Conservation (phyloP, 2,113 vertebrate genomes). For the Benitochromis conjunctus region DNA sequence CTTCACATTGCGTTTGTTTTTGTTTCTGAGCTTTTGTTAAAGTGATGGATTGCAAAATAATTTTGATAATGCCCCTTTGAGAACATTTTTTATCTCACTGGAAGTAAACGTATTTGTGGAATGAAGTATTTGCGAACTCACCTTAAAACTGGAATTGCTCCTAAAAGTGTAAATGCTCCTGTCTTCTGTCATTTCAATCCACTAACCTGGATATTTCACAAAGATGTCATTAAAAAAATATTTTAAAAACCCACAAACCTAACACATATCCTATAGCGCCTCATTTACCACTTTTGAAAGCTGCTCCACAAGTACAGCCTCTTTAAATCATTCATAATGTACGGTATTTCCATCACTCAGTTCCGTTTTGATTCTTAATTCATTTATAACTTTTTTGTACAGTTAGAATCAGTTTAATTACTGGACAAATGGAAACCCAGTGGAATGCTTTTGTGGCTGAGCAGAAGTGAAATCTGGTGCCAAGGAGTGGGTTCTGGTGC, state of each 20-base stretch:
- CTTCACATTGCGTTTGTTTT: neutral
- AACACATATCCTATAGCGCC: conserved; percentile 53
- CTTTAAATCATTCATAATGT: conserved; percentile 59
- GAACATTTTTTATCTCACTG: conserved; percentile 29
- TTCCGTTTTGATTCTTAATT: conserved; percentile 61
- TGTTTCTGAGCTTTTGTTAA: conserved; percentile 11
- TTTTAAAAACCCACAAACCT: conserved; percentile 64
- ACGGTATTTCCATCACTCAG: conserved; percentile 58
- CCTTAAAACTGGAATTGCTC: conserved; percentile 22
- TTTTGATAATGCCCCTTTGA: conserved; percentile 41
- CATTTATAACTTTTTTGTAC: conserved; percentile 60
- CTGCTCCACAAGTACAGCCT: conserved; percentile 52
- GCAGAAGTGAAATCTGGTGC: conserved; percentile 60
- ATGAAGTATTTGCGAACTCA: conserved; percentile 23
- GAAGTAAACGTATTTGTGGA: conserved; percentile 21
- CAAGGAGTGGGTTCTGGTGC: conserved; percentile 53
- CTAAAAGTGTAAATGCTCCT: conserved; percentile 50
- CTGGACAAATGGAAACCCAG: conserved; percentile 60
- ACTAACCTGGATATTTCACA: conserved; percentile 62
- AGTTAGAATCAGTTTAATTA: conserved; percentile 64
- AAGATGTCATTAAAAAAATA: conserved; percentile 51
- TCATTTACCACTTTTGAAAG: conserved; percentile 60
- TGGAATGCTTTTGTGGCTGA: conserved; percentile 50
- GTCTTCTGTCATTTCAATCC: conserved; percentile 58
- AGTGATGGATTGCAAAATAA: conserved; percentile 45